Evolutionary conservation across 2,113 vertebrate species (phyloP), one percentile per base, ranked within the genome.

Genomic region (Suricata suricatta): DNA sequence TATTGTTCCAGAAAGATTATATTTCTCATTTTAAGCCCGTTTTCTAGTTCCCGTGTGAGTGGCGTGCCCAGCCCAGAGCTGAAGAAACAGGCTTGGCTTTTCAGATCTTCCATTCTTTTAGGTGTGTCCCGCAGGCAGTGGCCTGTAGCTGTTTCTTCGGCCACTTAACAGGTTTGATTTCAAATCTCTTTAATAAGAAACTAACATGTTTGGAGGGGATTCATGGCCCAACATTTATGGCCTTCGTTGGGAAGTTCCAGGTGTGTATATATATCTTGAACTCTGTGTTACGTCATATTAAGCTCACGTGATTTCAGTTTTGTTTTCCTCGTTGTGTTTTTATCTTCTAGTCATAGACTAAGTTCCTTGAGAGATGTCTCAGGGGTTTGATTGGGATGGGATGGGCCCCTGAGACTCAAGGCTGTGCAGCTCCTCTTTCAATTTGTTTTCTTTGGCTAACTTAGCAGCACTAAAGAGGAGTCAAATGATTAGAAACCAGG

Each of bases 21-120:
- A 96, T 77, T 96, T 93, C 69, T 86, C 91, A 64, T 97, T 97
- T 69, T 95, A 93, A 97, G 89, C 96, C 96, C 95, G 96, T 97
- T 97, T 95, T 98, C 91, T 98, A 98, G 97, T 98, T 98, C 97
- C 95, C 96, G 88, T 98, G 95, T 96, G 97, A 97, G 96, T 88
- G 88, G 50, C 94, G 12, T 97, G 97, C 93, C 97, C 90, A 71
- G 93, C 97, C 95, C 35, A 93, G 83, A 95, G 93, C 97, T 87
- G 93, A 96, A 97, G 98, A 98, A 98, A 95, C 93, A 97, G 83
- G 89, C 97, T 77, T 81, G 23, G 21, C 19, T 96, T 96, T 97
- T 95, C 92, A 97, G 97, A 95, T 86, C 79, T 95, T 94, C 63
- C 6, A 0, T 95, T 98, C 95, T 94, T 96, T 94, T 95, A 97